Percentiles rank a stretch among this genome's conserved stretches.
These are phyloP conservation scores for Paedocypris micromegethes DNA, from an alignment of 2,797 vertebrate species.

Conservation along the genomic window DNA sequence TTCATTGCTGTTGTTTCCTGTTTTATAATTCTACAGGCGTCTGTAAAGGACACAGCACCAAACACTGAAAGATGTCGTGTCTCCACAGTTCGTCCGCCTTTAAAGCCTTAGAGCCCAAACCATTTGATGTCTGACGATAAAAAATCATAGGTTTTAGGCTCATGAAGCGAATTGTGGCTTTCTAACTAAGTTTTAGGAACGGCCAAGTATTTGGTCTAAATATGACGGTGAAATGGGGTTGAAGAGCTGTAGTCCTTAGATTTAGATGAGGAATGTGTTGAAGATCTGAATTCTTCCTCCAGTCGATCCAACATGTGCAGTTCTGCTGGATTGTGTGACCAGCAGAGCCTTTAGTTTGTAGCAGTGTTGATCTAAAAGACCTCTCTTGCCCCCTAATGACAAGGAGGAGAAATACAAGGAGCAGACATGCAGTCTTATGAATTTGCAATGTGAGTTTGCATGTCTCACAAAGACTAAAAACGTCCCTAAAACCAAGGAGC, in stretches of 20 bases:
- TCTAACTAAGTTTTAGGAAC: too few species aligned
- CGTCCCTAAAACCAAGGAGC: too few species aligned
- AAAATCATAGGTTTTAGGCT: neutral
- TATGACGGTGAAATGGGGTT: too few species aligned
- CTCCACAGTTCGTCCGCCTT: conserved; percentile 1
- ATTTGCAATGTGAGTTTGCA: too few species aligned
- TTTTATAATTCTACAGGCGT: conserved; percentile 31
- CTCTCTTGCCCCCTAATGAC: conserved; percentile 66
- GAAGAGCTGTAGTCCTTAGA: too few species aligned
- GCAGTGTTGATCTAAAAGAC: conserved; percentile 4
- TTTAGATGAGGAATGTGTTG: too few species aligned
- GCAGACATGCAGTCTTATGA: neutral
- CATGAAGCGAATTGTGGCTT: neutral
- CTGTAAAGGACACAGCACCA: neutral
- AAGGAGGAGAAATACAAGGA: neutral
- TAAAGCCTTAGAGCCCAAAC: conserved; percentile 3
- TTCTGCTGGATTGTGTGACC: neutral
- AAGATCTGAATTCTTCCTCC: too few species aligned
- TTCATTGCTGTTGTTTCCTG: conserved; percentile 31
- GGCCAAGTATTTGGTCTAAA: too few species aligned
- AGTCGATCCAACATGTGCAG: neutral
- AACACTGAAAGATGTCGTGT: conserved; percentile 5
- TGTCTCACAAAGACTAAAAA: too few species aligned
- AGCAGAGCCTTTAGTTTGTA: neutral
- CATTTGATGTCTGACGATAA: neutral